Evolutionary conservation across 2,888 invertebrate genomes (phyloP).

Genomic region (Noctua comes): DNA sequence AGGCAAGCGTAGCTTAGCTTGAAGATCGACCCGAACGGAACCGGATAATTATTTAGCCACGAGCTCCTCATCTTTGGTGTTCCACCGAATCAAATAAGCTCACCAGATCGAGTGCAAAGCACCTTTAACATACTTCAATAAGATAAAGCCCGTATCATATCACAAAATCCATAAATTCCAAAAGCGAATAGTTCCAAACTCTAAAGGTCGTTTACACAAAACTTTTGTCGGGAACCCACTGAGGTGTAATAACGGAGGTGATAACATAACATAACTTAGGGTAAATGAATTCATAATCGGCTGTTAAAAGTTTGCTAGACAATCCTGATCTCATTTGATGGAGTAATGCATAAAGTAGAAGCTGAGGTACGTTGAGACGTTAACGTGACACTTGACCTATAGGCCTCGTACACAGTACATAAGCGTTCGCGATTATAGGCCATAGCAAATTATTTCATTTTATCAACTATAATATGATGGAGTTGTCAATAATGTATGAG

Average conservation of each 20-base stretch:
- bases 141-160: conserved; percentile 24
- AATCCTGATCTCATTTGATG: conserved; percentile 39
- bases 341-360: conserved; percentile 47
- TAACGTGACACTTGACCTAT: conserved; percentile 8
- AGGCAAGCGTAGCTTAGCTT: too few species aligned
- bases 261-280: conserved; percentile 40
- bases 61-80: neutral
- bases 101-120: neutral
- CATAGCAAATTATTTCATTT: neutral
- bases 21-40: too few species aligned
- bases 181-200: conserved; percentile 35
- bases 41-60: too few species aligned
- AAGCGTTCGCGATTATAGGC: neutral
- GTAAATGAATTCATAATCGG: conserved; percentile 56
- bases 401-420: neutral
- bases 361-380: conserved; percentile 17
- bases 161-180: conserved; percentile 20
- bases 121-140: neutral
- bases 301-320: conserved; percentile 53
- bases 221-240: conserved; percentile 28
- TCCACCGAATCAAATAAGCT: neutral
- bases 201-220: conserved; percentile 12
- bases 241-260: conserved; percentile 24
- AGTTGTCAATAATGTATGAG: neutral
- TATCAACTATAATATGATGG: neutral